Conservation (phyloP, 2,113 vertebrate genomes). For the Callospermophilus lateralis region DNA sequence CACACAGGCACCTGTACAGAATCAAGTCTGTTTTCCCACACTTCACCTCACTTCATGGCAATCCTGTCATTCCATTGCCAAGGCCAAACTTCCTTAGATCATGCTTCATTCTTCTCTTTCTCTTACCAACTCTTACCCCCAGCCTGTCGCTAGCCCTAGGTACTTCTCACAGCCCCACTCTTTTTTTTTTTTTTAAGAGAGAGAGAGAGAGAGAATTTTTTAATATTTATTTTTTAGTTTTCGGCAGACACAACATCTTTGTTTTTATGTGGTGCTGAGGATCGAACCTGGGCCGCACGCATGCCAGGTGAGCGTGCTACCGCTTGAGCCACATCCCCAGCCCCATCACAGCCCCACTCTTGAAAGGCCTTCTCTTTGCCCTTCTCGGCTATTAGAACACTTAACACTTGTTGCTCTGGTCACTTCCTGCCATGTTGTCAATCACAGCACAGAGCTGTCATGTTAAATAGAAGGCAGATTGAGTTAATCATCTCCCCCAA, state of each 20-base stretch:
- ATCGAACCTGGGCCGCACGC: no score
- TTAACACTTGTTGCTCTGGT: neutral
- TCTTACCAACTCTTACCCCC: neutral
- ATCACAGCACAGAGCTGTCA: neutral
- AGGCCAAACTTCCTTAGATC: neutral
- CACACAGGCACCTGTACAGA: neutral
- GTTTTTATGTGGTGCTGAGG: no score
- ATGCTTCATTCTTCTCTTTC: neutral
- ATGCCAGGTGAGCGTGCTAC: no score
- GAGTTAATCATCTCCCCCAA: neutral
- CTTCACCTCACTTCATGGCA: neutral
- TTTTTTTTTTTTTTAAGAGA: neutral
- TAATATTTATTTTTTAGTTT: no score
- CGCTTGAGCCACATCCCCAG: no score
- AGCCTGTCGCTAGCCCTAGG: neutral
- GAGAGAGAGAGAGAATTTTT: no score
- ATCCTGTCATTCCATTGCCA: rapidly evolving
- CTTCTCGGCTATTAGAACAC: neutral
- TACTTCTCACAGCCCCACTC: neutral
- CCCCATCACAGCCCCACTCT: neutral
- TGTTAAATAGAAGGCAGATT: neutral
- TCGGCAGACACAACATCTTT: no score
- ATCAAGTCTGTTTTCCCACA: neutral
- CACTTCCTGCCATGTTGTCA: neutral
- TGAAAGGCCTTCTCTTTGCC: neutral